These are phyloP conservation scores for Sesia apiformis DNA, from an alignment of 2,888 invertebrate genomes.

Conservation along the genomic window DNA sequence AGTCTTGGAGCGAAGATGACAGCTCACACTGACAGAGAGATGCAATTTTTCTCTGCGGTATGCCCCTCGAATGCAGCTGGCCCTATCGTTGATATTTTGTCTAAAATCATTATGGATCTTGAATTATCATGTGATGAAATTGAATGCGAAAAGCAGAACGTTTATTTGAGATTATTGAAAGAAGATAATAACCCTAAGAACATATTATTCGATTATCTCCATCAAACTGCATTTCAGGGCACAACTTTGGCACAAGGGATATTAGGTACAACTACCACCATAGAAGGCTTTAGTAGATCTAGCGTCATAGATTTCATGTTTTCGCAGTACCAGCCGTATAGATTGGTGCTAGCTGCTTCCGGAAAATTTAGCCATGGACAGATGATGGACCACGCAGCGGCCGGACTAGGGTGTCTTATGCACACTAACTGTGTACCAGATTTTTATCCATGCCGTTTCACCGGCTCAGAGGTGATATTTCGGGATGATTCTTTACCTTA, in stretches of 20 bases:
- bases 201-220: slow-evolving; percentile 60
- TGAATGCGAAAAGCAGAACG: slow-evolving; percentile 26
- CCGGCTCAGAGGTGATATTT: slow-evolving; percentile 31
- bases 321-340: slow-evolving; percentile 48
- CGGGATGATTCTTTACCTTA: slow-evolving; percentile 56
- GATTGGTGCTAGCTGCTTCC: slow-evolving; percentile 82
- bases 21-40: slow-evolving; percentile 37
- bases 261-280: slow-evolving; percentile 81
- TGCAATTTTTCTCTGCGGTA: slow-evolving; percentile 33
- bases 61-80: slow-evolving; percentile 16
- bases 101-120: slow-evolving; percentile 28
- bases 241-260: slow-evolving; percentile 50
- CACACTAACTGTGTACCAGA: slow-evolving; percentile 12
- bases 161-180: slow-evolving; percentile 39
- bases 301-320: slow-evolving; percentile 25
- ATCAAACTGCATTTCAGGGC: slow-evolving; percentile 62
- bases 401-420: slow-evolving; percentile 60
- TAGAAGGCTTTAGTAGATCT: slow-evolving; percentile 55
- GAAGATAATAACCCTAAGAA: slow-evolving; percentile 40
- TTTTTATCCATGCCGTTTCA: slow-evolving; percentile 20
- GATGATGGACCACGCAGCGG: slow-evolving; percentile 69
- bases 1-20: slow-evolving; percentile 25
- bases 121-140: slow-evolving; percentile 28
- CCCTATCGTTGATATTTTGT: slow-evolving; percentile 21
- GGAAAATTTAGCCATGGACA: slow-evolving; percentile 80